Evolutionary conservation across 2,113 vertebrate species (phyloP).

Genomic region (Nesoenas mayeri): DNA sequence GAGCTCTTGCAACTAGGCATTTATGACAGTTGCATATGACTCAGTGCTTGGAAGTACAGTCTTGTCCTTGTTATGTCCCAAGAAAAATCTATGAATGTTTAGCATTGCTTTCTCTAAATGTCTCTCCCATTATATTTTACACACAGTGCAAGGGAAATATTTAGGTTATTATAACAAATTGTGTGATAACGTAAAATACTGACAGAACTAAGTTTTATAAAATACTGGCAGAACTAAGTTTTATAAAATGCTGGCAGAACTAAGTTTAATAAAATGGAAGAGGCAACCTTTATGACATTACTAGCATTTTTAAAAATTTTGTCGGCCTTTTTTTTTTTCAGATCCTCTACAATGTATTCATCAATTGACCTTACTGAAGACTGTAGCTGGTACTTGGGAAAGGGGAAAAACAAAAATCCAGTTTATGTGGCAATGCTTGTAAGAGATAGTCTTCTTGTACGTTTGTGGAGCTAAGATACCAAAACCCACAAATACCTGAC

Average conservation of each 20-base stretch:
- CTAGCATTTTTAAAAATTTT: not conserved
- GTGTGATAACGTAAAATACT: not conserved
- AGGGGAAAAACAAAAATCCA: not conserved
- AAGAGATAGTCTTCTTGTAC: not conserved
- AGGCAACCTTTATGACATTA: not conserved
- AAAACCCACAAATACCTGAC: slow-evolving; percentile 44
- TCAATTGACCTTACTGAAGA: not conserved
- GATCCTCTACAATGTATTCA: not conserved
- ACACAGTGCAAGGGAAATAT: not conserved
- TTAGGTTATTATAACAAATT: not conserved
- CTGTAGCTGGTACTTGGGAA: not conserved
- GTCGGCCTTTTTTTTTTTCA: not conserved
- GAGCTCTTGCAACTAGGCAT: not conserved
- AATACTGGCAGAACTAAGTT: not conserved
- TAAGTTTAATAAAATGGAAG: not conserved
- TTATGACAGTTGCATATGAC: not conserved
- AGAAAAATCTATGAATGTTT: not conserved
- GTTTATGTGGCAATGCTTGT: not conserved
- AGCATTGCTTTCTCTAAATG: not conserved
- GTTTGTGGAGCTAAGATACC: slow-evolving; percentile 6
- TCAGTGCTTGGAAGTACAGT: not conserved
- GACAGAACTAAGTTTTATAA: not conserved
- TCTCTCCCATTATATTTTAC: not conserved
- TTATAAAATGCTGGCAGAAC: not conserved
- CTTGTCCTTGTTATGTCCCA: not conserved